phyloP scores from a whole-genome alignment of 2,888 invertebrate species.

The Salticus scenicus region DNA sequence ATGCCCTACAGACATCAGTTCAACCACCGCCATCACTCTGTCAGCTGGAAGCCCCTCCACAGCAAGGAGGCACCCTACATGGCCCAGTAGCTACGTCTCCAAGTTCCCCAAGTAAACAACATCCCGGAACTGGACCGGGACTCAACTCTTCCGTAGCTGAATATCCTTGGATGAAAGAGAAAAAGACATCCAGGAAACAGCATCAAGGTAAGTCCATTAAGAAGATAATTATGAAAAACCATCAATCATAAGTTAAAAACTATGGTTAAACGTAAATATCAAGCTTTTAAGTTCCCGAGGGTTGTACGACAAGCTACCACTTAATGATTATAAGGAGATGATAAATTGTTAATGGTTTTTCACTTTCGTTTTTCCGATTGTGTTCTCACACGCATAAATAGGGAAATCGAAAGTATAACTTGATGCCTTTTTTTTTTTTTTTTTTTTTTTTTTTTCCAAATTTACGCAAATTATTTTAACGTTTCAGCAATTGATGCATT shows the following conservation, averaged over 20 bases:
- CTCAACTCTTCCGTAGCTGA: slow-evolving; percentile 78
- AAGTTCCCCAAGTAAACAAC: slow-evolving; percentile 57
- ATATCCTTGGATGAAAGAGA: slow-evolving; percentile 98
- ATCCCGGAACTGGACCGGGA: slow-evolving; percentile 41
- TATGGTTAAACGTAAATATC: slow-evolving; percentile 11
- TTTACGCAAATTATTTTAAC: no score
- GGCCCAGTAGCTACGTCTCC: slow-evolving; percentile 49
- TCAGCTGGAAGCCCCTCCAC: slow-evolving; percentile 56
- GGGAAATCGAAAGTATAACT: no score
- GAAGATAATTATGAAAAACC: slow-evolving; percentile 24
- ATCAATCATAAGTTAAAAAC: slow-evolving; percentile 26
- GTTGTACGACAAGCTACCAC: neutral
- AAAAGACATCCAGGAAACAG: slow-evolving; percentile 93
- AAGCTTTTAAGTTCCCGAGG: neutral
- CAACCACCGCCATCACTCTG: slow-evolving; percentile 66
- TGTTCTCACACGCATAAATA: neutral
- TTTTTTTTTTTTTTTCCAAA: no score
- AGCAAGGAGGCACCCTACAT: slow-evolving; percentile 35
- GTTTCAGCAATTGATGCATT: no score
- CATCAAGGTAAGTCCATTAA: slow-evolving; percentile 83
- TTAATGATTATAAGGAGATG: slow-evolving; percentile 7
- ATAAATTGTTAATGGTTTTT: slow-evolving; percentile 5
- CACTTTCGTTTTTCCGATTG: neutral
- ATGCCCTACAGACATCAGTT: slow-evolving; percentile 55
- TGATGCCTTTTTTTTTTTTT: no score